Conservation (phyloP, 2,888 invertebrate species). For the Amiota communis region DNA sequence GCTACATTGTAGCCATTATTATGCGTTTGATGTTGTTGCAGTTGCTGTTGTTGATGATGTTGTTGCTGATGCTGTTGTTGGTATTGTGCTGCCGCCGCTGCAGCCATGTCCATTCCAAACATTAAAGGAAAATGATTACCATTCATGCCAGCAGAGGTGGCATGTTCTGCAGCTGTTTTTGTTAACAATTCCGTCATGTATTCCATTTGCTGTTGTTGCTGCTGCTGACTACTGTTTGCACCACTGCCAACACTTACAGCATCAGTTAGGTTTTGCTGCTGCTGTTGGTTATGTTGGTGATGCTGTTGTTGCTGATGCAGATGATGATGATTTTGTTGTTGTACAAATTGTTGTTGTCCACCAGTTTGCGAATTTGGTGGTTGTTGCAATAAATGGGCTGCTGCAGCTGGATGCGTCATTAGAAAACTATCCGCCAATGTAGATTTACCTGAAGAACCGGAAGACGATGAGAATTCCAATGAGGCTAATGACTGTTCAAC, state of each 20-base stretch:
- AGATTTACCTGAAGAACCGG: conserved; percentile 71
- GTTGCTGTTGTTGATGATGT: conserved; percentile 59
- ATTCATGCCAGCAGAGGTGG: conserved; percentile 65
- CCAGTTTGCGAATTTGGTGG: conserved; percentile 34
- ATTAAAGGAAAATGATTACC: conserved; percentile 67
- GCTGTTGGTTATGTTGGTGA: conserved; percentile 69
- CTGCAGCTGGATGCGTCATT: conserved; percentile 72
- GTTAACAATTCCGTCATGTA: conserved; percentile 71
- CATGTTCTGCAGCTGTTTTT: conserved; percentile 63
- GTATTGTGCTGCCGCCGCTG: conserved; percentile 51
- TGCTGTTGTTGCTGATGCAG: conserved; percentile 64
- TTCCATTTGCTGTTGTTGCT: conserved; percentile 73
- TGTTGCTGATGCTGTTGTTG: conserved; percentile 44
- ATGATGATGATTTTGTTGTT: conserved; percentile 73
- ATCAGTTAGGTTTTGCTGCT: conserved; percentile 58
- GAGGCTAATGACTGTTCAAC: conserved; percentile 82
- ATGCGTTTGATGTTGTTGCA: conserved; percentile 67
- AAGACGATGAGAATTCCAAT: conserved; percentile 76
- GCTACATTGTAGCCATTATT: conserved; percentile 69
- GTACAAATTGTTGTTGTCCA: conserved; percentile 30
- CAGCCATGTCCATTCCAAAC: conserved; percentile 67
- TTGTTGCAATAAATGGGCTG: conserved; percentile 72
- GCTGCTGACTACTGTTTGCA: conserved; percentile 41
- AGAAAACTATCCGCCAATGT: conserved; percentile 64
- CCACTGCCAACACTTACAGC: background rate